Conservation (phyloP, 2,888 invertebrate genomes). For the Cecidostiba fungosa region DNA sequence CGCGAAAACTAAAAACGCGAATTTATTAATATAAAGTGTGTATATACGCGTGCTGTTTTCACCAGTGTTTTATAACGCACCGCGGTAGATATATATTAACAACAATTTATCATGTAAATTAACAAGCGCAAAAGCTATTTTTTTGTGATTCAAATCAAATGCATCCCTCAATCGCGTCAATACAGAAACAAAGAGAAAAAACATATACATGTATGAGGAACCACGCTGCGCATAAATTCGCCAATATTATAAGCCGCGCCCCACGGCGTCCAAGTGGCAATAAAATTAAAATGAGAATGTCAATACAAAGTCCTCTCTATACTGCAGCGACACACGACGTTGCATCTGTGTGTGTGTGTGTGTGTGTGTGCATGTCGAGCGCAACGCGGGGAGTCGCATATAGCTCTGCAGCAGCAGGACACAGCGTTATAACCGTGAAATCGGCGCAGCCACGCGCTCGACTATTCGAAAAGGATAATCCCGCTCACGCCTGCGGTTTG, state of each 20-base stretch:
- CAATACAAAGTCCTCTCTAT: background rate
- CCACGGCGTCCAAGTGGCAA: slow-evolving; percentile 1
- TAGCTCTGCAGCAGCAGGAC: background rate
- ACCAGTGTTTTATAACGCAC: background rate
- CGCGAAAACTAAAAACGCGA: background rate
- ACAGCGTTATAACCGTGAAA: slow-evolving; percentile 43
- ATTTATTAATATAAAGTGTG: background rate
- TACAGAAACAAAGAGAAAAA: background rate
- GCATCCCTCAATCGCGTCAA: background rate
- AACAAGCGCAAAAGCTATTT: background rate
- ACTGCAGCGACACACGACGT: slow-evolving; percentile 3
- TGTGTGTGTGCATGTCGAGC: background rate
- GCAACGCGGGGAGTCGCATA: background rate
- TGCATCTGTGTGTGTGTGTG: background rate
- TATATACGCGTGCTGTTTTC: background rate
- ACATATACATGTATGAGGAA: background rate
- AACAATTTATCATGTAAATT: slow-evolving; percentile 10
- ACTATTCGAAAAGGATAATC: slow-evolving; percentile 52
- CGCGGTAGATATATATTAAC: background rate
- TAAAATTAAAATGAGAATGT: slow-evolving; percentile 48
- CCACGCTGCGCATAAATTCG: background rate
- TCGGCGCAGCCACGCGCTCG: slow-evolving; percentile 1
- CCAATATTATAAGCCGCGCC: background rate
- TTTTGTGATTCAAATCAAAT: background rate
- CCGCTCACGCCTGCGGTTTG: slow-evolving; percentile 13